A percentile compares a stretch with the other conserved stretches of the same genome.
Conservation (phyloP, 2,888 invertebrate genomes). For the Aphrophora alni region DNA sequence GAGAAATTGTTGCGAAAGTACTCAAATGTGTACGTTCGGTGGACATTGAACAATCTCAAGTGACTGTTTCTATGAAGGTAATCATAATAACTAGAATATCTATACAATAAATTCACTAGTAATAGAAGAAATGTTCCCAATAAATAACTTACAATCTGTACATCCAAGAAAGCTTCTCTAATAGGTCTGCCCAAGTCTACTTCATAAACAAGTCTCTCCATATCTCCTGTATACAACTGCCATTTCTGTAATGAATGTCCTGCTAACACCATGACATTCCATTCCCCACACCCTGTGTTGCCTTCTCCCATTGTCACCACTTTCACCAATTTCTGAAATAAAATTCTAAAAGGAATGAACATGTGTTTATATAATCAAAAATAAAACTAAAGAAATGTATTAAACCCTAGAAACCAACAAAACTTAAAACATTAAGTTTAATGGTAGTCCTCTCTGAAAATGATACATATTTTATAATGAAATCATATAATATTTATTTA, state of each 20-base stretch:
- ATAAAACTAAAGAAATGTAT: conserved; percentile 51
- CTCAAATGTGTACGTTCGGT: too few species aligned
- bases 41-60: too few species aligned
- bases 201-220: conserved; percentile 77
- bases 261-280: conserved; percentile 73
- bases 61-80: too few species aligned
- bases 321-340: conserved; percentile 67
- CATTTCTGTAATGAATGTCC: conserved; percentile 85
- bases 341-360: conserved; percentile 30
- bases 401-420: conserved; percentile 7
- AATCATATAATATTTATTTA: too few species aligned
- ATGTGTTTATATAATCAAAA: not conserved
- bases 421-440: too few species aligned
- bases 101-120: too few species aligned
- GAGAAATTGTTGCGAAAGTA: too few species aligned
- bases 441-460: too few species aligned
- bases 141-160: conserved; percentile 8
- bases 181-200: conserved; percentile 76
- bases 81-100: too few species aligned
- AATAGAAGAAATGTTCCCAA: too few species aligned
- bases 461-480: too few species aligned
- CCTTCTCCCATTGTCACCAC: conserved; percentile 58
- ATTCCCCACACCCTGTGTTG: conserved; percentile 57
- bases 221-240: conserved; percentile 68
- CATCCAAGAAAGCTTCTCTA: conserved; percentile 67